Percentiles rank a stretch among this genome's conserved stretches.
phyloP scores from a whole-genome alignment of 2,797 vertebrate species.

The Pelochelys cantorii region DNA sequence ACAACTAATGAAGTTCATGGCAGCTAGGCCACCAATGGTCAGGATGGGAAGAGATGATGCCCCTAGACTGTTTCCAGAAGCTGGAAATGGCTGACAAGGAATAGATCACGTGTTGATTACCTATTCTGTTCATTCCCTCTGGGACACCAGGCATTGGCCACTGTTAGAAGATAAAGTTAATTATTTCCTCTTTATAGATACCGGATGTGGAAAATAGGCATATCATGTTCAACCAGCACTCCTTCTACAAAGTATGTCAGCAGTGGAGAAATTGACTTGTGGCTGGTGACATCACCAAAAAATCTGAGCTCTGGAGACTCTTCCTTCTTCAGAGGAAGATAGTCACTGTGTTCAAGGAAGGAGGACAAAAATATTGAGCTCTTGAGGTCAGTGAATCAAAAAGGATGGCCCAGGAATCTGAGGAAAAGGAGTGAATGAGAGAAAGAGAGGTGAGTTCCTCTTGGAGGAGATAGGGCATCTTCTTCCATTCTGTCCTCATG shows the following conservation, averaged over 20 bases:
- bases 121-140: too few relatives aligned
- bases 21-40: too few relatives aligned
- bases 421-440: not conserved
- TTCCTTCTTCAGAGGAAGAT: not conserved
- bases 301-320: not conserved
- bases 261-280: not conserved
- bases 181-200: not conserved
- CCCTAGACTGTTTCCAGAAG: too few relatives aligned
- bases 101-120: too few relatives aligned
- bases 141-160: too few relatives aligned
- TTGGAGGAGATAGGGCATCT: fast-evolving
- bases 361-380: not conserved
- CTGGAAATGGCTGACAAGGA: too few relatives aligned
- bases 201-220: not conserved
- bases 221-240: not conserved
- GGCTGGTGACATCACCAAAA: not conserved
- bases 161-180: not conserved
- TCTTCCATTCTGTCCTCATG: not conserved
- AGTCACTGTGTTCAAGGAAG: not conserved
- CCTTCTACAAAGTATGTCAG: not conserved
- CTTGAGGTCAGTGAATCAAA: not conserved
- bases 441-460: not conserved
- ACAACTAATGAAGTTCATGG: too few relatives aligned
- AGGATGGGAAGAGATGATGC: too few relatives aligned
- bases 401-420: not conserved